phyloP scores from a whole-genome alignment of 1,140 invertebrate species.

The Drosophila sp. region DNA sequence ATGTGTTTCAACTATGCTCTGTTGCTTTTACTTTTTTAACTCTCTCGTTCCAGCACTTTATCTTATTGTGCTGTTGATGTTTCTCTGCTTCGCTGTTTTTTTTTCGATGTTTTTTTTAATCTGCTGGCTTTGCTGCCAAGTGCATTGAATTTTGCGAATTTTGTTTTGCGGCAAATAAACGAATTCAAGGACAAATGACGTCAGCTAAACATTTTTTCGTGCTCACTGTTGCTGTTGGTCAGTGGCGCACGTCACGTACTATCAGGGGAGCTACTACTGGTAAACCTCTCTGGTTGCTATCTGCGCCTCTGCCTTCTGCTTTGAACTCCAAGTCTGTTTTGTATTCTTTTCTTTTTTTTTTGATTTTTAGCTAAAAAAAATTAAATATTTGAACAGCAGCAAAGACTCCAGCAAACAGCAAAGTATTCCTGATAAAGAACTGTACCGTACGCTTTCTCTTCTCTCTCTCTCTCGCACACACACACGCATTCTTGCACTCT shows the following conservation, averaged over 20 bases:
- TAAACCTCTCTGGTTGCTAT: slow-evolving; percentile 18
- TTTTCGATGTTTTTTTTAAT: slow-evolving; percentile 27
- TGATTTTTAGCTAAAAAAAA: slow-evolving; percentile 31
- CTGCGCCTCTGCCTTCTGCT: slow-evolving; percentile 57
- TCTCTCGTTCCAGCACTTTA: slow-evolving; percentile 31
- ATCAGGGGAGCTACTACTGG: slow-evolving; percentile 3
- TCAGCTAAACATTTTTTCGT: slow-evolving; percentile 76
- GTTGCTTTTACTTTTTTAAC: slow-evolving; percentile 36
- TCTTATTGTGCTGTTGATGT: slow-evolving; percentile 36
- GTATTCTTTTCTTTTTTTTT: slow-evolving; percentile 57
- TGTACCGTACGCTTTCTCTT: slow-evolving; percentile 40
- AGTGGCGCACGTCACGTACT: slow-evolving; percentile 41
- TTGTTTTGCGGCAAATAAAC: slow-evolving; percentile 73
- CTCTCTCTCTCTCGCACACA: slow-evolving; percentile 3
- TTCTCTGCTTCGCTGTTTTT: slow-evolving; percentile 26
- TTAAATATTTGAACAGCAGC: slow-evolving; percentile 78
- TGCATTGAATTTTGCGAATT: slow-evolving; percentile 79
- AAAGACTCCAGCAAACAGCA: slow-evolving; percentile 32
- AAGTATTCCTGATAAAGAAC: slow-evolving; percentile 72
- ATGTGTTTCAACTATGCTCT: slow-evolving; percentile 12
- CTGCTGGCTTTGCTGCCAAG: slow-evolving; percentile 48
- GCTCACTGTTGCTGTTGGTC: slow-evolving; percentile 45
- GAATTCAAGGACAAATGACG: slow-evolving; percentile 83
- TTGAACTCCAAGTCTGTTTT: slow-evolving; percentile 49
- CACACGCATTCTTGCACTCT: not conserved